Base-by-base conservation (phyloP, 1,140 invertebrate species). In the Vanessa tameamea region DNA sequence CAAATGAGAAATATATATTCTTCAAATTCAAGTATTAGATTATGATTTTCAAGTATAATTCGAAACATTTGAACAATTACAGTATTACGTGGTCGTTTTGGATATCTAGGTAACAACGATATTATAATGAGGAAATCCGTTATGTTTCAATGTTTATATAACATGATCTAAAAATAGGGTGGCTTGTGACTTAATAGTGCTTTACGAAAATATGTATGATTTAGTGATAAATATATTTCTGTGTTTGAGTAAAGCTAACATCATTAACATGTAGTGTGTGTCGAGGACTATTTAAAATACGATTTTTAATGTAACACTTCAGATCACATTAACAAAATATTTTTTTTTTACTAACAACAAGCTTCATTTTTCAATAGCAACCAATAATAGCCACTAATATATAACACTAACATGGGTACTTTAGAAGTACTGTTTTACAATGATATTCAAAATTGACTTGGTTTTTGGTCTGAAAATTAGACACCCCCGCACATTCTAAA, bases 311-410 rank as follows among this genome's bases (percentile, higher is more conserved):
- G 74, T 75, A 83, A 76, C 73, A 77, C 88, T 88, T 90, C 90
- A 89, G 85, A 89, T 90, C 90, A 90, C 90, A 91, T 80, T 88
- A 90, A 92, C 90, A 90, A 92, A 91, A 92, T 71, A 81, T 69
- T 64, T 73, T 79, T 20, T 31, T 6, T 78, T 76, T 82, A 70
- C 77, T 85, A 87, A 84, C 78, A 88, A 87, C 84, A 89, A 89
- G 83, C 82, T 77, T 82, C 73, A 79, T 78, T 53, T 74, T 82
- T 72, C 69, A 78, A 77, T 79, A 82, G 75, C 83, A 80, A 83
- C 78, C 82, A 77, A 85, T 82, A 80, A 81, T 80, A 87, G 85
- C 79, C 76, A 87, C 82, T 88, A 86, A 72, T 77, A 79, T 80
- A 57, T 26, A 57, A 83, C 73, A 76, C 79, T 81, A 85, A 84